These are phyloP conservation scores for Sebastes itinus DNA, from an alignment of 2,797 vertebrate genomes.

Conservation along the genomic window DNA sequence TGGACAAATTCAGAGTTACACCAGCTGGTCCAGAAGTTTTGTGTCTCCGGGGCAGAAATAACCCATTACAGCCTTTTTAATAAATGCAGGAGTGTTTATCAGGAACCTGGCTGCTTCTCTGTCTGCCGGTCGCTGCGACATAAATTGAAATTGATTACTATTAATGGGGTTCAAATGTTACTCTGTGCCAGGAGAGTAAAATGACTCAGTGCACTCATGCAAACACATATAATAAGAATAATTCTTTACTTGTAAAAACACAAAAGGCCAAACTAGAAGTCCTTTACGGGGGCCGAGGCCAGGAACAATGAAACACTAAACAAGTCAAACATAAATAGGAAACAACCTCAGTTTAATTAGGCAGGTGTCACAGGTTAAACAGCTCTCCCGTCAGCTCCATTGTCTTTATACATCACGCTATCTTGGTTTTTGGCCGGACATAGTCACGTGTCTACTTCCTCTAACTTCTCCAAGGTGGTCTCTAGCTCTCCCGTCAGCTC, in stretches of 20 bases:
- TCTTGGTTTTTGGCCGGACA: too few relatives aligned
- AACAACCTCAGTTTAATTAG: not conserved
- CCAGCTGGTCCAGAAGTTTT: not conserved
- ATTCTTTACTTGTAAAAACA: not conserved
- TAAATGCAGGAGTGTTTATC: slow-evolving; percentile 6
- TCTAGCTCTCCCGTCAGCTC: too few relatives aligned
- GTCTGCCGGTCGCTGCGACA: not conserved
- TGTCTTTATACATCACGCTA: too few relatives aligned
- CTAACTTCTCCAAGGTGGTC: too few relatives aligned
- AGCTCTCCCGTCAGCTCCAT: not conserved
- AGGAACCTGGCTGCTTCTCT: not conserved
- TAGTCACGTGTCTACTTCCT: too few relatives aligned
- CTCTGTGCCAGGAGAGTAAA: not conserved
- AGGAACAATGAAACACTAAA: not conserved
- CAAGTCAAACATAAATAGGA: not conserved
- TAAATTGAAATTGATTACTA: slow-evolving; percentile 26
- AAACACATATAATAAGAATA: not conserved
- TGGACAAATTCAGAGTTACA: not conserved
- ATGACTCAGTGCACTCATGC: not conserved
- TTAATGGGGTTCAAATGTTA: slow-evolving; percentile 25
- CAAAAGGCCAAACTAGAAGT: not conserved
- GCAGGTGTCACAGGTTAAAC: not conserved
- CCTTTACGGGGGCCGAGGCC: not conserved
- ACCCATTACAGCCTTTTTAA: slow-evolving; percentile 7
- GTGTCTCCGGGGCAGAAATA: not conserved